phyloP scores from a whole-genome alignment of 2,797 vertebrate genomes.

The Kryptopterus vitreolus region DNA sequence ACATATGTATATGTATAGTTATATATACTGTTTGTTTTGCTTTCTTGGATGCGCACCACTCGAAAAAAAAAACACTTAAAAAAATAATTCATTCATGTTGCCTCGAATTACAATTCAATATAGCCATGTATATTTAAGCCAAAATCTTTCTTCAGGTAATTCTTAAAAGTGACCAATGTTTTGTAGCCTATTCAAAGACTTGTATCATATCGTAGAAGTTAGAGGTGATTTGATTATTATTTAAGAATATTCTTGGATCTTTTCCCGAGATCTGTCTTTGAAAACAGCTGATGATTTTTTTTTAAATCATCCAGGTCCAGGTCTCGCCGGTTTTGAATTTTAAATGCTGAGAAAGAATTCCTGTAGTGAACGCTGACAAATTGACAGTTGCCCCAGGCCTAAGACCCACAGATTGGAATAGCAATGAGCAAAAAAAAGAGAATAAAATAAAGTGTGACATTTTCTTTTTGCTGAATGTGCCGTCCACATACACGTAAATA shows the following conservation, averaged over 20 bases:
- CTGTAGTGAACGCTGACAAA: conserved; percentile 21
- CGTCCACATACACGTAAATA: conserved; percentile 12
- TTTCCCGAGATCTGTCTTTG: not conserved
- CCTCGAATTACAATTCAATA: not conserved
- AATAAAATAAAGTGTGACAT: conserved; percentile 1
- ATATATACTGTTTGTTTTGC: not conserved
- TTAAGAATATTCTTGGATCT: conserved; percentile 14
- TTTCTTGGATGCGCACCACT: not conserved
- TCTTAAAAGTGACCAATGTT: conserved; percentile 1
- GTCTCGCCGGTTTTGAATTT: conserved; percentile 22
- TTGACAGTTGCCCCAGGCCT: conserved; percentile 30
- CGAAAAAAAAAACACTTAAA: conserved; percentile 4
- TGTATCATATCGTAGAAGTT: not conserved
- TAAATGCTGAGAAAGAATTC: conserved; percentile 26
- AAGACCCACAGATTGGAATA: conserved; percentile 15
- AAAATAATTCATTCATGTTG: not conserved
- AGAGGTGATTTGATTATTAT: not conserved
- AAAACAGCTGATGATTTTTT: not conserved
- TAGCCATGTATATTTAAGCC: not conserved
- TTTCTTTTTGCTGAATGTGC: conserved; percentile 31
- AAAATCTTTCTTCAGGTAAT: conserved; percentile 13
- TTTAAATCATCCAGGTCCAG: conserved; percentile 1
- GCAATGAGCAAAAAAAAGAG: conserved; percentile 28
- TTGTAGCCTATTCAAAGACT: not conserved
- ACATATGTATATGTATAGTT: not conserved